Conservation (phyloP, 2,113 vertebrate species). For the Mola mola region DNA sequence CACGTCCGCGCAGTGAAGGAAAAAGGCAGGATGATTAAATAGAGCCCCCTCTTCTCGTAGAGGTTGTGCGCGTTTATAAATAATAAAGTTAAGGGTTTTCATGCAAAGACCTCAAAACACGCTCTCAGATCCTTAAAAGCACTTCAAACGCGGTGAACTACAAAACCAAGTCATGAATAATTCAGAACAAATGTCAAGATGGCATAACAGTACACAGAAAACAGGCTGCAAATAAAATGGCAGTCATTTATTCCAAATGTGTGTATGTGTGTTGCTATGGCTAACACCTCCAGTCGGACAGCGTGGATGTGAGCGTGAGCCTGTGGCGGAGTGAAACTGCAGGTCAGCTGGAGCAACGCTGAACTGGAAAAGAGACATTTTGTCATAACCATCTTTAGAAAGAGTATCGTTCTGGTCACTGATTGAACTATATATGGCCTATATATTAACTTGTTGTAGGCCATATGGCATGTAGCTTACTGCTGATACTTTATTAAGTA, state of each 20-base stretch:
- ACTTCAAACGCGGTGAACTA: slow-evolving; percentile 66
- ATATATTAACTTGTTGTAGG: too few relatives aligned
- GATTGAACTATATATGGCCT: too few relatives aligned
- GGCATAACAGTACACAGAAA: slow-evolving; percentile 60
- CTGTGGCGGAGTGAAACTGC: neutral
- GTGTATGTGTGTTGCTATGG: neutral
- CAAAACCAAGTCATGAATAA: slow-evolving; percentile 78
- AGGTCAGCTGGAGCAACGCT: too few relatives aligned
- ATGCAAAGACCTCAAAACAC: slow-evolving; percentile 77
- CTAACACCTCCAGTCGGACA: slow-evolving; percentile 13
- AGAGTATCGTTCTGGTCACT: too few relatives aligned
- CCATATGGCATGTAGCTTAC: too few relatives aligned
- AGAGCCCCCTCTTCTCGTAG: neutral
- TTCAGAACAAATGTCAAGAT: slow-evolving; percentile 54
- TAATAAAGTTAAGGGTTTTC: slow-evolving; percentile 72
- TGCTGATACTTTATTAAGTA: too few relatives aligned
- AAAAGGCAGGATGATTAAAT: neutral
- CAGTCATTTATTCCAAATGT: slow-evolving; percentile 40
- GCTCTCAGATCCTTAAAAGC: slow-evolving; percentile 74
- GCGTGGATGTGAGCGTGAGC: neutral
- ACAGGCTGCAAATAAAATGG: slow-evolving; percentile 51
- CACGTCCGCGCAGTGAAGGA: neutral
- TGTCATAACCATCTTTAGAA: too few relatives aligned
- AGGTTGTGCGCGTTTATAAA: slow-evolving; percentile 62
- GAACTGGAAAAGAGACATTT: too few relatives aligned